Evolutionary conservation across 64 coral and sea anemone genomes (phyloP).

Genomic region (Actinia tenebrosa): DNA sequence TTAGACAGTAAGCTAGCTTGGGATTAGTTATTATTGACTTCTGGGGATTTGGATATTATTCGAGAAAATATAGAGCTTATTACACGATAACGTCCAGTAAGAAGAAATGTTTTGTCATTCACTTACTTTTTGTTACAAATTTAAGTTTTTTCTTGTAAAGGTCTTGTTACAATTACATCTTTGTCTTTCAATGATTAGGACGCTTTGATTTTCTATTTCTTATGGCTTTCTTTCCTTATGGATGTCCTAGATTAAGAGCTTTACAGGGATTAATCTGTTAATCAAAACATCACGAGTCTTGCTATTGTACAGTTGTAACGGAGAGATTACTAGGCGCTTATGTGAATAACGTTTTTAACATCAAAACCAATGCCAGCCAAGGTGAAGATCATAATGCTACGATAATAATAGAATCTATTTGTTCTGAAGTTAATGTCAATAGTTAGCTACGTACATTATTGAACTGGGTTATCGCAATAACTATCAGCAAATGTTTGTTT

Average conservation of each 20-base stretch:
- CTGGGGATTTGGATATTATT: background rate
- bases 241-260: background rate
- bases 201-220: background rate
- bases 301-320: background rate
- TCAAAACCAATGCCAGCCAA: background rate
- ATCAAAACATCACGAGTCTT: background rate
- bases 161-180: background rate
- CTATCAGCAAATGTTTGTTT: background rate
- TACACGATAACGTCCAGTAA: background rate
- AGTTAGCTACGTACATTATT: background rate
- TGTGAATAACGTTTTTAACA: background rate
- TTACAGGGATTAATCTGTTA: background rate
- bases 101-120: too few relatives aligned
- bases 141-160: too few relatives aligned
- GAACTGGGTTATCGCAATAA: background rate
- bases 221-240: background rate
- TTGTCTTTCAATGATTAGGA: background rate
- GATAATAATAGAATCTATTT: background rate
- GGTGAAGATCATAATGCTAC: background rate
- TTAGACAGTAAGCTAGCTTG: background rate
- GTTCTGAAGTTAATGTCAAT: background rate
- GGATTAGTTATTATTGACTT: background rate
- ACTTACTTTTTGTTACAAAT: too few relatives aligned
- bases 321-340: background rate
- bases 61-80: background rate